A percentile compares a stretch with the other conserved stretches of the same genome.
phyloP scores from a whole-genome alignment of 2,888 invertebrate species.

The Ophion slaviceki region DNA sequence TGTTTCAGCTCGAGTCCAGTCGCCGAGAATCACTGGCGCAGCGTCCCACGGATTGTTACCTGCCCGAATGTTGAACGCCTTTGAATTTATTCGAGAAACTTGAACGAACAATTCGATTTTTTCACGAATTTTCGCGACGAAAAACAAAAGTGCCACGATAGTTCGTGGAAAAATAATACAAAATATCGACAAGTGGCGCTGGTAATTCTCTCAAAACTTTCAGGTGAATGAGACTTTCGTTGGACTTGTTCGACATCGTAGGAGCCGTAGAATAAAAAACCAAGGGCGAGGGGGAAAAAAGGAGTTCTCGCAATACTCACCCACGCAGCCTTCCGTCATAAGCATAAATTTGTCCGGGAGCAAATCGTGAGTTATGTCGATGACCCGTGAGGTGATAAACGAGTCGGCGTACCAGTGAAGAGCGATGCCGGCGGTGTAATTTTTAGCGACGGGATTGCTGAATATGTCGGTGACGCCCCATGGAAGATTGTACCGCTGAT shows the following conservation, averaged over 20 bases:
- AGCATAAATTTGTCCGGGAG: constrained; percentile 90
- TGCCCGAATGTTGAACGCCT: constrained; percentile 67
- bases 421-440: constrained; percentile 90
- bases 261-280: no score
- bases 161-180: no score
- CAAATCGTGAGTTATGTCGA: constrained; percentile 86
- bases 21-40: constrained; percentile 87
- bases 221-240: no score
- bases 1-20: constrained; percentile 89
- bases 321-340: constrained; percentile 92
- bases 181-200: no score
- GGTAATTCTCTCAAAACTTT: no score
- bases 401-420: constrained; percentile 93
- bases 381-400: constrained; percentile 85
- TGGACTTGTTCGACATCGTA: no score
- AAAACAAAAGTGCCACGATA: no score
- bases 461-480: constrained; percentile 86
- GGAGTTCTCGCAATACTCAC: constrained; percentile 75
- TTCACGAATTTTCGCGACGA: background rate
- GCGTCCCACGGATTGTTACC: constrained; percentile 85
- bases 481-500: constrained; percentile 88
- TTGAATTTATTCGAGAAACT: no score
- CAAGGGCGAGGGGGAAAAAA: no score
- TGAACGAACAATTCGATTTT: background rate
- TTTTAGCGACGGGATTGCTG: constrained; percentile 82